Base-by-base conservation (phyloP, 2,888 invertebrate species). In the Drosophila monieri region DNA sequence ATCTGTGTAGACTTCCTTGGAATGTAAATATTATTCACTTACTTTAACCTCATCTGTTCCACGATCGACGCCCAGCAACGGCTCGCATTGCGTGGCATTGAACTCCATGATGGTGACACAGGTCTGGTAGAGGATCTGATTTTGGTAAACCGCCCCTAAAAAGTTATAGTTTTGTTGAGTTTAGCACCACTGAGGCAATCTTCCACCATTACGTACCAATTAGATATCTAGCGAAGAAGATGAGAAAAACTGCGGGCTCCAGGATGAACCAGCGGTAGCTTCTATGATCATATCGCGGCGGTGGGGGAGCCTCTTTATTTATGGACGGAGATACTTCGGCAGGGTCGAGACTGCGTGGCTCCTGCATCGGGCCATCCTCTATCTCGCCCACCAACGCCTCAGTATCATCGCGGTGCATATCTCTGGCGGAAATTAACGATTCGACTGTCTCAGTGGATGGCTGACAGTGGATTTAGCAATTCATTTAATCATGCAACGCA, bases 51-150 rank as follows among this genome's bases (percentile, higher is more conserved):
- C 90, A n/a, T 92, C 90, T n/a, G 94, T 93, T 35, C 91, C 92
- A 64, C 94, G 93, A 73, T 88, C 75, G 14, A 89, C 85, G 57
- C 90, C 91, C 54, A 90, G 52, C 58, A 89, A 59, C 25, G 88
- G 88, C 87, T 85, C 76, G 59, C 96, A 96, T 52, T 94, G 93
- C 0, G 93, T 92, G 57, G 92, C 90, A 69, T 94, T 93, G 74
- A 93, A 93, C 27, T 93, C 91, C 74, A 94, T 90, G 1, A 93
- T 92, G 47, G 93, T 92, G 46, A 93, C 93, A 90, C 96, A 96
- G 2, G 95, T 94, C 76, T 95, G 93, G 85, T 94, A 95, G 8
- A 96, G 90, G 53, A 96, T 90, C 72, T 96, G 93, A 90, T 96
- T 95, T 76, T 94, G 94, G 62, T 94, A 91, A 32, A 95, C 90